phyloP scores from a whole-genome alignment of 1,140 invertebrate species.

The Drosophila simulans region DNA sequence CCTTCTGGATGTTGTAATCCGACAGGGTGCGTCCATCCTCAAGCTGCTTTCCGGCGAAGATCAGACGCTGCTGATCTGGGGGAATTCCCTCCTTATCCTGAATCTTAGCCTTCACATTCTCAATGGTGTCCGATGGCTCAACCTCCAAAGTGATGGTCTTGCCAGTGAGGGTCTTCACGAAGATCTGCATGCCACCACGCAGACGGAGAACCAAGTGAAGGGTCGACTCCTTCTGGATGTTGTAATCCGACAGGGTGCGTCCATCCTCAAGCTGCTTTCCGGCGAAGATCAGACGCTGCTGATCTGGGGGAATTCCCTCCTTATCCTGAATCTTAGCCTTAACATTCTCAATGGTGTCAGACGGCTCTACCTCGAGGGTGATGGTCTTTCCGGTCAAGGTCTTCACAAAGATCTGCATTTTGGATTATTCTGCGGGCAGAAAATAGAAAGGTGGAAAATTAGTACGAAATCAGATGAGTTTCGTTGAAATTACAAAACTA shows the following conservation, averaged over 20 bases:
- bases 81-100: constrained; percentile 89
- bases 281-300: no score
- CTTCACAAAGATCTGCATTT: constrained; percentile 88
- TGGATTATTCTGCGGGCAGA: constrained; percentile 52
- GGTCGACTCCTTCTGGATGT: constrained; percentile 93
- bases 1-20: constrained; percentile 88
- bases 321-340: no score
- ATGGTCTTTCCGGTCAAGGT: constrained; percentile 87
- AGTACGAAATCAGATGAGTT: constrained; percentile 27
- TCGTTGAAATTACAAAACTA: constrained; percentile 17
- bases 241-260: constrained; percentile 65
- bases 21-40: constrained; percentile 86
- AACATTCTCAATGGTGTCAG: no score
- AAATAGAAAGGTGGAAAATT: constrained; percentile 18
- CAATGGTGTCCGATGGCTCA: constrained; percentile 89
- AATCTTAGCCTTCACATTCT: constrained; percentile 91
- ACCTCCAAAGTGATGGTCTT: constrained; percentile 95
- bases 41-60: constrained; percentile 87
- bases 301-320: no score
- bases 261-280: no score
- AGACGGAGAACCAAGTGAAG: constrained; percentile 90
- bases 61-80: constrained; percentile 86
- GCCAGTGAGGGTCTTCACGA: constrained; percentile 95
- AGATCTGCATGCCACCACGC: constrained; percentile 95
- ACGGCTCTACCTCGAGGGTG: no score